Conservation (phyloP, 2,113 vertebrate species). For the Thymallus thymallus region DNA sequence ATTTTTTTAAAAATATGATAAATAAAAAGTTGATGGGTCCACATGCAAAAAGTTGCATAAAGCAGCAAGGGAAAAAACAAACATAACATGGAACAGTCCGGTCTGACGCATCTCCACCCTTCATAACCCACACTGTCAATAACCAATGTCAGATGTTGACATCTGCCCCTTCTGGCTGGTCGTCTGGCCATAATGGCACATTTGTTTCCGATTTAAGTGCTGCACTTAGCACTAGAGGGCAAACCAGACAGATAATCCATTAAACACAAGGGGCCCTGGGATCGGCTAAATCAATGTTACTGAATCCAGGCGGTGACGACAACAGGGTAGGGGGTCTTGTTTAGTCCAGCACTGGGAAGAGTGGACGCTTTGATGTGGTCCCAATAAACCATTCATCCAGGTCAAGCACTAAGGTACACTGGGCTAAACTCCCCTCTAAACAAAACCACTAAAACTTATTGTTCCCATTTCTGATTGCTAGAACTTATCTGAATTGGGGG, state of each 20-base stretch:
- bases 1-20: no score
- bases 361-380: neutral
- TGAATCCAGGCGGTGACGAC: neutral
- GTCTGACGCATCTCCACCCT: neutral
- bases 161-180: no score
- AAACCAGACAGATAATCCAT: neutral
- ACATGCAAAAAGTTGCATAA: neutral
- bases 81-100: neutral
- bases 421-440: neutral
- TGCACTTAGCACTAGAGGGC: neutral
- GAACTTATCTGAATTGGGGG: neutral
- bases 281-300: neutral
- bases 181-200: neutral
- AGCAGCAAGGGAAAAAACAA: conserved; percentile 1
- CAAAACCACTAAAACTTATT: no score
- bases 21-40: no score
- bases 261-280: neutral
- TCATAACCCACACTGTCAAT: neutral
- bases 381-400: neutral
- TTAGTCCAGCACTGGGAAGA: neutral
- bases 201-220: neutral
- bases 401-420: neutral
- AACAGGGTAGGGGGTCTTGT: neutral
- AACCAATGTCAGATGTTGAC: neutral
- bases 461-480: neutral